phyloP scores from a whole-genome alignment of 2,888 invertebrate species.

The Phoronis australis region DNA sequence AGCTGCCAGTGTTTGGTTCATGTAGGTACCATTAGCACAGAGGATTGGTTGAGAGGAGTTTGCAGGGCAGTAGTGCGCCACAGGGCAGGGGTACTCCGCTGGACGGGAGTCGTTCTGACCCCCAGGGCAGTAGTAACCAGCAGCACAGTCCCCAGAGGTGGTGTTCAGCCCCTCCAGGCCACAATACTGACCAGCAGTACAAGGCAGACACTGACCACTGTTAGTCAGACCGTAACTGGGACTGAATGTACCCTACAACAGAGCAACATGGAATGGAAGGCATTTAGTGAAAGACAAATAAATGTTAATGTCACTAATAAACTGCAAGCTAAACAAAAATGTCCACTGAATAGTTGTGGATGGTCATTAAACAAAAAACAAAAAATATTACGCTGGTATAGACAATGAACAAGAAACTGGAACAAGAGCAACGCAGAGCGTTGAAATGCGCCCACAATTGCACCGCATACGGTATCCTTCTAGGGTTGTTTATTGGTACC shows the following conservation, averaged over 20 bases:
- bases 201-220: constrained; percentile 30
- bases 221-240: constrained; percentile 35
- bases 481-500: no score
- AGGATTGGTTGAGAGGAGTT: constrained; percentile 33
- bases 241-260: constrained; percentile 46
- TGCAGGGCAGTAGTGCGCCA: constrained; percentile 34
- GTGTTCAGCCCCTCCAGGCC: constrained; percentile 26
- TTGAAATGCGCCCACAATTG: no score
- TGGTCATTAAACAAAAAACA: no score
- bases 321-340: no score
- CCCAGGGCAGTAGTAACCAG: constrained; percentile 43
- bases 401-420: no score
- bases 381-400: no score
- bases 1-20: constrained; percentile 34
- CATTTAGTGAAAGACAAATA: no score
- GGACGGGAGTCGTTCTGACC: constrained; percentile 35
- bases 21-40: constrained; percentile 44
- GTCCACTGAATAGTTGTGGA: no score
- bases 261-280: no score
- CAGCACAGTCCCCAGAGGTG: constrained; percentile 35
- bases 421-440: no score
- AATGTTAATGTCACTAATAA: no score
- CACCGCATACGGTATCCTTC: no score
- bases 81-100: constrained; percentile 27
- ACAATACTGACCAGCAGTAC: constrained; percentile 38